These are phyloP conservation scores for Danio aesculapii DNA, from an alignment of 2,797 vertebrate genomes.

Conservation along the genomic window DNA sequence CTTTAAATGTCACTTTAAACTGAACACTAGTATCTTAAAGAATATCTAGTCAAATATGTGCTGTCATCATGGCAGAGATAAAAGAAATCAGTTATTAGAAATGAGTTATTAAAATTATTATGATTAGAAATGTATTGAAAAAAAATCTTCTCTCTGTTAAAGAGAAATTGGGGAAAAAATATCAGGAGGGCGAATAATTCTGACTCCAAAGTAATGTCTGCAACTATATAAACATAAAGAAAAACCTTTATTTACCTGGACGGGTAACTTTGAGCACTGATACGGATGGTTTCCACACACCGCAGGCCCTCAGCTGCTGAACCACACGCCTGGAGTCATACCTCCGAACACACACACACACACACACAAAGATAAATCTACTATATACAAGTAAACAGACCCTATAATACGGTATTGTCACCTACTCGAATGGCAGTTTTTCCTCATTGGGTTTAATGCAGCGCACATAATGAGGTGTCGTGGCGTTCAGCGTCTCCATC, in stretches of 20 bases:
- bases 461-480: constrained; percentile 96
- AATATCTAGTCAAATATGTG: no score
- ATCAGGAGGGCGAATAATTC: no score
- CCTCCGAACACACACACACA: constrained; percentile 72
- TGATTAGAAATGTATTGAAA: no score
- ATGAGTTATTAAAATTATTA: no score
- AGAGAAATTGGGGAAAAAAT: no score
- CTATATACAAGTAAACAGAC: background rate
- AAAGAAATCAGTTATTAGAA: no score
- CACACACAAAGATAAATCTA: constrained; percentile 1
- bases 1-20: no score
- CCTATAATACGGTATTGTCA: constrained; percentile 46
- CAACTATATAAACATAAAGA: background rate
- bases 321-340: constrained; percentile 92
- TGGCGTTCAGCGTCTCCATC: constrained; percentile 95
- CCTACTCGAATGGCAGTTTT: constrained; percentile 95
- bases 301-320: constrained; percentile 96
- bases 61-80: no score
- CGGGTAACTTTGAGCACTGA: constrained; percentile 97
- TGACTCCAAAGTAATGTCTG: no score
- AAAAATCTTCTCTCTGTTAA: no score
- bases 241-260: constrained; percentile 82
- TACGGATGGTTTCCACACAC: constrained; percentile 94
- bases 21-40: no score
- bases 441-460: constrained; percentile 98